Conservation (phyloP, 1,140 invertebrate species). For the Drosophila trapezifrons region DNA sequence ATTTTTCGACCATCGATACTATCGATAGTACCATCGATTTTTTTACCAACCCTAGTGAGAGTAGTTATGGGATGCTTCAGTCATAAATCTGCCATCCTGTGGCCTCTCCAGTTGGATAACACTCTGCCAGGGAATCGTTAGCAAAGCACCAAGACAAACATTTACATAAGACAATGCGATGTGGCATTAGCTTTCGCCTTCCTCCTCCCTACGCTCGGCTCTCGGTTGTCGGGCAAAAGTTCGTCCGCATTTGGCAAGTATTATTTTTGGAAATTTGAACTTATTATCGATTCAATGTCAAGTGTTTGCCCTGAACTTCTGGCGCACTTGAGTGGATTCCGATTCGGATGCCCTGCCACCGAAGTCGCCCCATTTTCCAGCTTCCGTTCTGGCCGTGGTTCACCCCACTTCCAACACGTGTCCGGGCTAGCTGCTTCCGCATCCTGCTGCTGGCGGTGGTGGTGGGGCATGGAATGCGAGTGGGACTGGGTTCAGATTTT, state of each 20-base stretch:
- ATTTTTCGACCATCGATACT: too few relatives aligned
- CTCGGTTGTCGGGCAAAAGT: not conserved
- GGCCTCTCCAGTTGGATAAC: slow-evolving; percentile 21
- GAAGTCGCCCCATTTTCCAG: slow-evolving; percentile 58
- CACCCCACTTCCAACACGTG: slow-evolving; percentile 67
- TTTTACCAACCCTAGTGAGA: too few relatives aligned
- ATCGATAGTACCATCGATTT: too few relatives aligned
- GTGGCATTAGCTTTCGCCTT: slow-evolving; percentile 21
- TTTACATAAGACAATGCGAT: slow-evolving; percentile 50
- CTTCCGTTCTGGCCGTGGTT: slow-evolving; percentile 2
- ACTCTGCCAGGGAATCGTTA: slow-evolving; percentile 9
- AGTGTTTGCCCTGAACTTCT: slow-evolving; percentile 67
- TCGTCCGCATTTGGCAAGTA: slow-evolving; percentile 36
- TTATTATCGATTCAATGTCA: slow-evolving; percentile 80
- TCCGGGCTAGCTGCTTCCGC: slow-evolving; percentile 8
- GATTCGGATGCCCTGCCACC: slow-evolving; percentile 14
- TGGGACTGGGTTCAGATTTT: slow-evolving; percentile 26
- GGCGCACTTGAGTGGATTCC: slow-evolving; percentile 27
- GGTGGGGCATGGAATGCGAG: slow-evolving; percentile 55
- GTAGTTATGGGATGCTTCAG: not conserved
- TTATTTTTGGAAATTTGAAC: slow-evolving; percentile 64
- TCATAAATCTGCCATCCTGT: slow-evolving; percentile 28
- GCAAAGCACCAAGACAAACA: slow-evolving; percentile 36
- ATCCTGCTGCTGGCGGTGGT: slow-evolving; percentile 24
- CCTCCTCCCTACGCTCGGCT: not conserved